These are phyloP conservation scores for Anguilla marmorata DNA, from an alignment of 2,797 vertebrate genomes.

Conservation along the genomic window DNA sequence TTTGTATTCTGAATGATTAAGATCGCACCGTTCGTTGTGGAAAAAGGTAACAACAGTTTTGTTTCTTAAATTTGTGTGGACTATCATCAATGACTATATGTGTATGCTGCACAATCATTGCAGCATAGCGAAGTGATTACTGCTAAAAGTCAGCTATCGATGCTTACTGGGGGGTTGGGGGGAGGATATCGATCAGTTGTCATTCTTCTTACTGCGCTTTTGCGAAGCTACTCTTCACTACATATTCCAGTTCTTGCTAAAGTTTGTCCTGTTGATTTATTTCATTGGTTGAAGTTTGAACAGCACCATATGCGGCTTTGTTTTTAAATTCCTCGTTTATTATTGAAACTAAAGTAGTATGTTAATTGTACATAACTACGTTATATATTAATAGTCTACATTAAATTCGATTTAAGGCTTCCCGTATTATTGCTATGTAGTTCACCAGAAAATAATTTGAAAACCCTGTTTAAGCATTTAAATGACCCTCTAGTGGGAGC, in stretches of 20 bases:
- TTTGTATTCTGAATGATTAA: neutral
- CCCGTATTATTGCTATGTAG: neutral
- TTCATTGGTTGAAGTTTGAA: neutral
- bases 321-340: neutral
- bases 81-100: neutral
- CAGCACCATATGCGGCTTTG: neutral
- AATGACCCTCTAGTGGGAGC: neutral
- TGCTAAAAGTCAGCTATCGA: neutral
- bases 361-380: neutral
- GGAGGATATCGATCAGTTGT: neutral
- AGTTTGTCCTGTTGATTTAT: neutral
- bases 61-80: neutral
- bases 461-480: neutral
- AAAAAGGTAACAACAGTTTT: neutral
- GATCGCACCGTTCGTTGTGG: neutral
- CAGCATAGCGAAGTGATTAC: neutral
- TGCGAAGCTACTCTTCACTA: neutral
- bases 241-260: neutral
- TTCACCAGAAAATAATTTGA: neutral
- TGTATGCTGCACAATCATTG: neutral
- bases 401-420: neutral
- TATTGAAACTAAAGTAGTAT: neutral
- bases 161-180: neutral
- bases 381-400: neutral
- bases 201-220: neutral